Base-by-base conservation (phyloP, 1,140 invertebrate genomes). In the Andricus grossulariae region DNA sequence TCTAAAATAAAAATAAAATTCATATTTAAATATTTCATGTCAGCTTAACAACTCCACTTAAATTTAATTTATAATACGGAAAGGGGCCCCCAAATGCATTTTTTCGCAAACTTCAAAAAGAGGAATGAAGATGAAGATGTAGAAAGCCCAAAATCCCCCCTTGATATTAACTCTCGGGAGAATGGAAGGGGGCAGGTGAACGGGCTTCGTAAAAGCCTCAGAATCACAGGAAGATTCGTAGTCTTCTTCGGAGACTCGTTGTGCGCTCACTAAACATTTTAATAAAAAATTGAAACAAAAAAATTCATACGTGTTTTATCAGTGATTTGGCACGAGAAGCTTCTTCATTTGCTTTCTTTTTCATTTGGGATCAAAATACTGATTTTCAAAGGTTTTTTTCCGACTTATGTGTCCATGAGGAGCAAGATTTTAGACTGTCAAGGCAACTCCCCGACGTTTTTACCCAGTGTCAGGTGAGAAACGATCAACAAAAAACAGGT, bases 341-440 rank as follows among this genome's bases (percentile, higher is more conserved):
- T 55, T 32, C 12, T 52, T 75, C 32, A 32, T 66, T 21, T 21
- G 19, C 6, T 32, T 39, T 66, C 6, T 25, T 25, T 25, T 57
- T 21, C 21, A 11, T 13, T 25, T 15, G 19, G 39, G 2, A 66
- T 13, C 21, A 66, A 60, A 13, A 25, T 25, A 32, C 25, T 32
- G 25, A 32, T 32, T 25, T 25, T 12, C 18, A 18, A 54, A 32
- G 39, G 12, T 16, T 32, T 66, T 66, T 19, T 21, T 18, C 19
- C 74, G 80, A 70, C 80, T 76, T 89, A 91, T 91, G 90, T 91
- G 89, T 90, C 90, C 73, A 91, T 91, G 90, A 90, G 87, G 88
- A 88, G 89, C 88, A 90, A 91, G 78, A 82, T 90, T 73, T 87
- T 90, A 82, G 89, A 91, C 78, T 89, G 89, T 78, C 89, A 91